Base-by-base conservation (phyloP, 2,797 vertebrate species). In the Carcharodon carcharias region DNA sequence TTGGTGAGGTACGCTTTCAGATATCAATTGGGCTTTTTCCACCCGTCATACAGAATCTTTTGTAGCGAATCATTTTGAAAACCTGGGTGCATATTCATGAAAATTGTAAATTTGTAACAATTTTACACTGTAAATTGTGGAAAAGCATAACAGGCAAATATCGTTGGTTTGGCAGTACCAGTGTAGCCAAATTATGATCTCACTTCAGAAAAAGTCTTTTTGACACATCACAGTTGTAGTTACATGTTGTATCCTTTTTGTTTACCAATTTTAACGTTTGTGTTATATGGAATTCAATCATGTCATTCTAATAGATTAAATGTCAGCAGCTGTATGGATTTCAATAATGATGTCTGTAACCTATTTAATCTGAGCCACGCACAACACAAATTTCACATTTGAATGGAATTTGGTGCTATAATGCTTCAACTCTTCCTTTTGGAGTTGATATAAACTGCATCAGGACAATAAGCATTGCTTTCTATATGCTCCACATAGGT, bases 1-100 rank as follows among this genome's bases (percentile, higher is more conserved):
- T 99, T 99, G 0, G 99, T 99, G 97, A 99, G 97, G 97, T 99
- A 99, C 0, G 99, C 98, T 97, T 99, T 99, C 96, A 99, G 97
- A 97, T 99, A 99, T 85, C 99, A 45, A 98, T 96, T 0, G 99
- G 99, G 96, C 98, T 99, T 96, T 99, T 97, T 63, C 99, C 99
- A 97, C 99, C 99, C 0, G 99, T 99, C 98, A 99, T 98, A 97
- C 99, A 99, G 98, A 99, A 99, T 92, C 99, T 98, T 97, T 99
- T 26, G 56, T 58, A 16, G 2, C 4, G 18, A 45, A 2, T 65
- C 65, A 6, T 40, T 91, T 65, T n/a, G n/a, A 93, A 93, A 21
- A 65, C 18, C 5, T 92, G 2, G 18, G 91, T 40, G n/a, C 89
- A 40, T 31, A 61, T n/a, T 92, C 87, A 89, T 58, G 28, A 28